phyloP scores from a whole-genome alignment of 2,797 vertebrate genomes.

The Linurgus olivaceus region DNA sequence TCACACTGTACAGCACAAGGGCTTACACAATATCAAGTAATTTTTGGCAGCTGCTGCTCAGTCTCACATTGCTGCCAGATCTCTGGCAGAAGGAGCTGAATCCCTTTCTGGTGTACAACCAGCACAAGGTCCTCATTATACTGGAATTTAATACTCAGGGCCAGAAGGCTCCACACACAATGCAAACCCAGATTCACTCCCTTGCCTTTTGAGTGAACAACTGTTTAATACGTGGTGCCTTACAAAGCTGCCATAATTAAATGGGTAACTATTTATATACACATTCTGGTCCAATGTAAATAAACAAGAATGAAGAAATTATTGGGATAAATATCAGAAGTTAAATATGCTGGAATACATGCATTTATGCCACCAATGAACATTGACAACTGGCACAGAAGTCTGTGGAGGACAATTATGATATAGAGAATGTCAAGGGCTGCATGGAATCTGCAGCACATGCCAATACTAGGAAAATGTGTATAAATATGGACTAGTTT shows the following conservation, averaged over 20 bases:
- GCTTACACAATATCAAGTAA: conserved; percentile 51
- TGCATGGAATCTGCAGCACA: not conserved
- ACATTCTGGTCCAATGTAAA: conserved; percentile 33
- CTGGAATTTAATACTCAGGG: conserved; percentile 46
- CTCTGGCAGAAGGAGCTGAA: conserved; percentile 50
- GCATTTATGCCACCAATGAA: not conserved
- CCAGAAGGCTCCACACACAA: conserved; percentile 52
- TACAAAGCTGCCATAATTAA: conserved; percentile 56
- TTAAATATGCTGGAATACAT: not conserved
- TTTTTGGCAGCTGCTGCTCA: conserved; percentile 60
- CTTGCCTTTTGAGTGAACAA: conserved; percentile 52
- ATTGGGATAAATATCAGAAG: conserved; percentile 27
- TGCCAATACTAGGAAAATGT: not conserved
- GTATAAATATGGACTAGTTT: not conserved
- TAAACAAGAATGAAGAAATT: conserved; percentile 18
- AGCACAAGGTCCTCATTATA: conserved; percentile 69
- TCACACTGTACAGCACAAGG: conserved; percentile 38
- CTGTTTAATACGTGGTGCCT: not conserved
- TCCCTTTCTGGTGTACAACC: conserved; percentile 40
- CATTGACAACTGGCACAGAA: not conserved
- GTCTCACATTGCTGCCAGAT: conserved; percentile 30
- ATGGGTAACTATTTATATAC: conserved; percentile 14
- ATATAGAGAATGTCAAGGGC: not conserved
- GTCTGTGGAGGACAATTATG: not conserved
- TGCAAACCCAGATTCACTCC: conserved; percentile 51